Base-by-base conservation (phyloP, 2,797 vertebrate genomes). In the Arnoldichthys spilopterus region DNA sequence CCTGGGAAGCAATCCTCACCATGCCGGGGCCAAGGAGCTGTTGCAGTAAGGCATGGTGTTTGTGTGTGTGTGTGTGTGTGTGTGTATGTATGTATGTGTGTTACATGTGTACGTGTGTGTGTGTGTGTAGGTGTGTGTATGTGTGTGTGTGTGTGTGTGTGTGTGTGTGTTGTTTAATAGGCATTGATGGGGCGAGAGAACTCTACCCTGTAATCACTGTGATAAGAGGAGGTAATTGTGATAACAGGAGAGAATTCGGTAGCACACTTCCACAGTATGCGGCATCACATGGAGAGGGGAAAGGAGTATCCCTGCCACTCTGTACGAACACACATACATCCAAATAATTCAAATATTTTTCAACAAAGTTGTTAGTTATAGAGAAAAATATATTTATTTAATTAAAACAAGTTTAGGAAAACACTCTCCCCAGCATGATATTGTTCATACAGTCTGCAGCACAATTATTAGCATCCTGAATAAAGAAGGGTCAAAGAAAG, bases 141-240 rank as follows among this genome's bases (percentile, higher is more conserved):
- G 62, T 69, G 74, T 45, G 51, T 66, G 63, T 58, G 74, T 71
- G 76, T 62, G 75, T 62, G 56, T 64, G 68, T 64, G 59, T 72
- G 59, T 81, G 74, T 82, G 73, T 34, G 12, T 71, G 77, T 79
- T 81, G 71, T 81, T 85, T 77, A 76, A 81, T 79, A 43, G 78
- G 32, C 20, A n/a, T 53, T 75, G 78, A 75, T 56, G 45, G 68
- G 72, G 72, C 28, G 72, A 80, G 61, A 63, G 73, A 63, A 83
- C 68, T 82, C 77, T 82, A 79, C 80, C 79, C 69, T 83, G 73
- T 83, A 83, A 76, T 85, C 84, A 81, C 8, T 56, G n/a, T 37
- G 77, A 84, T 79, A 76, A 76, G 28, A 37, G 40, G 59, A 79
- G 69, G 67, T 75, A 77, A 82, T 83, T 76, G 76, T 83, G 77